Percentiles rank a stretch among this genome's conserved stretches.
Conservation (phyloP, 1,140 invertebrate genomes). For the Monochamus saltuarius region DNA sequence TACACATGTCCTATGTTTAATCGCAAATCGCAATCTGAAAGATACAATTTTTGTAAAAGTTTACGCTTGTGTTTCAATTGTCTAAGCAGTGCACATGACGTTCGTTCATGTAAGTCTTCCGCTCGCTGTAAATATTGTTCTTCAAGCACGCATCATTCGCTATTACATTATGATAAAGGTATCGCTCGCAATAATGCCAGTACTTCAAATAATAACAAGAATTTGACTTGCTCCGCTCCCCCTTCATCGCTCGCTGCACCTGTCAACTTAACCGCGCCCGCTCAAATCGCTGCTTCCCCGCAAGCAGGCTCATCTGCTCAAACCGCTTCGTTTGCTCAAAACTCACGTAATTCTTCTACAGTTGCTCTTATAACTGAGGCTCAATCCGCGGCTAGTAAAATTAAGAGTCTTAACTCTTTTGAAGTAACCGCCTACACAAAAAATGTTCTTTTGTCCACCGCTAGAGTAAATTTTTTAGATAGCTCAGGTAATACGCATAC, state of each 20-base stretch:
- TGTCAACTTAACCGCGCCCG: too few species aligned
- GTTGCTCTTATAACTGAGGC: too few species aligned
- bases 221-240: too few species aligned
- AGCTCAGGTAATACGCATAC: neutral
- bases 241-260: too few species aligned
- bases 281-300: too few species aligned
- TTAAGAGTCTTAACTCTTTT: too few species aligned
- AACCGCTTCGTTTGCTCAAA: too few species aligned
- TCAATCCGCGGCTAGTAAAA: neutral
- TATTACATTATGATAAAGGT: too few species aligned
- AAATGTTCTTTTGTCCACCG: neutral
- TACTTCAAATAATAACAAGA: too few species aligned
- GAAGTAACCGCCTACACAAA: neutral
- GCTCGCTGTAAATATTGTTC: neutral
- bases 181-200: too few species aligned
- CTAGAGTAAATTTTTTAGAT: neutral
- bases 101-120: neutral
- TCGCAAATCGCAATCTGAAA: neutral
- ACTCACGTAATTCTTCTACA: too few species aligned
- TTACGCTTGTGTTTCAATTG: slow-evolving; percentile 6
- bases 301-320: too few species aligned
- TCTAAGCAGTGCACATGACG: neutral
- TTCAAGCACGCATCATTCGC: neutral
- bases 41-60: neutral
- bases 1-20: neutral